phyloP scores from a whole-genome alignment of 2,113 vertebrate species.

The Felis chaus region DNA sequence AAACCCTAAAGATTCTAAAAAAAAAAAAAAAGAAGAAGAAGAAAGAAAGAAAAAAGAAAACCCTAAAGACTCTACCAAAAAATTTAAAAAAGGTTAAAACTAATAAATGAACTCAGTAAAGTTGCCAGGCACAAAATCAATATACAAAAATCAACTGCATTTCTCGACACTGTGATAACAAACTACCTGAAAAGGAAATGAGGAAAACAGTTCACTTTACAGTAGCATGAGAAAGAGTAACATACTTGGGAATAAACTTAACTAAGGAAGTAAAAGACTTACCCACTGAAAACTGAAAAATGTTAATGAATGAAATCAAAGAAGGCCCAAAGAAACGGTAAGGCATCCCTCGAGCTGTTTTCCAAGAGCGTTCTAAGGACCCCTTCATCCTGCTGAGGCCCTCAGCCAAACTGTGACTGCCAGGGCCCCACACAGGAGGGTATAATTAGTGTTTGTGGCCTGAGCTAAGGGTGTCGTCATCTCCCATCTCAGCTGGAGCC shows the following conservation, averaged over 20 bases:
- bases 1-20: not conserved
- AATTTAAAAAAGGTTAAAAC: not conserved
- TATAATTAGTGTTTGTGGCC: not conserved
- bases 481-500: not conserved
- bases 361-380: not conserved
- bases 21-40: not conserved
- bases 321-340: not conserved
- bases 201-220: not conserved
- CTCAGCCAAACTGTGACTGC: not conserved
- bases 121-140: not conserved
- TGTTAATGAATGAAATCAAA: not conserved
- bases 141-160: not conserved
- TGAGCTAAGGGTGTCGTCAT: not conserved
- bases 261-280: not conserved
- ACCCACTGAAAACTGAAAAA: not conserved
- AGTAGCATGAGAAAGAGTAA: not conserved
- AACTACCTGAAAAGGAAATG: not conserved
- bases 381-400: not conserved
- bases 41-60: not conserved
- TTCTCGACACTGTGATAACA: not conserved
- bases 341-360: not conserved
- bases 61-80: not conserved
- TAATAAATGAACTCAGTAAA: conserved; percentile 27
- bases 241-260: not conserved
- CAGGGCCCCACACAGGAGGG: not conserved